phyloP scores from a whole-genome alignment of 1,140 invertebrate species.

The Formica selysi region DNA sequence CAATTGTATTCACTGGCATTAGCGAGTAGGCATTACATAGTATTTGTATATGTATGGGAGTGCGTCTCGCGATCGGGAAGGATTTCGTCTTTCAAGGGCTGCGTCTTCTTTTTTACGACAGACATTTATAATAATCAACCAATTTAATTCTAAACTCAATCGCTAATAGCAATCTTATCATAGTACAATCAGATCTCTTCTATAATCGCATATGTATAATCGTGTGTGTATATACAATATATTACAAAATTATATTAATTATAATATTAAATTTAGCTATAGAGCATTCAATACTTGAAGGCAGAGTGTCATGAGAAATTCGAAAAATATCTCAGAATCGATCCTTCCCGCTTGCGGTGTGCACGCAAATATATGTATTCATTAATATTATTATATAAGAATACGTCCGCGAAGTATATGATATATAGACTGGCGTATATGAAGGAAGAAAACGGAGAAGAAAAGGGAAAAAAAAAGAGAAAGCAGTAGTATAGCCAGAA shows the following conservation, averaged over 20 bases:
- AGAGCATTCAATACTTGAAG: slow-evolving; percentile 15
- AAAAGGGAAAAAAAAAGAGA: slow-evolving; percentile 71
- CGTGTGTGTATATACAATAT: too few relatives aligned
- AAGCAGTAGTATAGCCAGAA: slow-evolving; percentile 51
- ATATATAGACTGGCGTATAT: slow-evolving; percentile 52
- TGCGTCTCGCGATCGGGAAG: slow-evolving; percentile 68
- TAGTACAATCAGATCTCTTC: slow-evolving; percentile 11
- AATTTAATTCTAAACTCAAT: slow-evolving; percentile 37
- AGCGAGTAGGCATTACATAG: slow-evolving; percentile 69
- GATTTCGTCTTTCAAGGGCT: slow-evolving; percentile 11
- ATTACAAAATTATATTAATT: slow-evolving; percentile 30
- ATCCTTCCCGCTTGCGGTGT: slow-evolving; percentile 60
- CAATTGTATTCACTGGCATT: slow-evolving; percentile 74
- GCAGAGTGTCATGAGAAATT: neutral
- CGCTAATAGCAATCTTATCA: slow-evolving; percentile 23
- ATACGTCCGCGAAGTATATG: slow-evolving; percentile 76
- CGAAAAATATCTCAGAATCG: neutral
- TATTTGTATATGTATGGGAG: slow-evolving; percentile 67
- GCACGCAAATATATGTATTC: slow-evolving; percentile 71
- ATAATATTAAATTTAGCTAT: slow-evolving; percentile 41
- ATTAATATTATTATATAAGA: slow-evolving; percentile 74
- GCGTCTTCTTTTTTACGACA: slow-evolving; percentile 30
- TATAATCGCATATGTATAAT: neutral
- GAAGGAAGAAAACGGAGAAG: slow-evolving; percentile 65
- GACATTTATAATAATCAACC: slow-evolving; percentile 48